Evolutionary conservation across 2,888 invertebrate genomes (phyloP).

Genomic region (Erpobdella octoculata): DNA sequence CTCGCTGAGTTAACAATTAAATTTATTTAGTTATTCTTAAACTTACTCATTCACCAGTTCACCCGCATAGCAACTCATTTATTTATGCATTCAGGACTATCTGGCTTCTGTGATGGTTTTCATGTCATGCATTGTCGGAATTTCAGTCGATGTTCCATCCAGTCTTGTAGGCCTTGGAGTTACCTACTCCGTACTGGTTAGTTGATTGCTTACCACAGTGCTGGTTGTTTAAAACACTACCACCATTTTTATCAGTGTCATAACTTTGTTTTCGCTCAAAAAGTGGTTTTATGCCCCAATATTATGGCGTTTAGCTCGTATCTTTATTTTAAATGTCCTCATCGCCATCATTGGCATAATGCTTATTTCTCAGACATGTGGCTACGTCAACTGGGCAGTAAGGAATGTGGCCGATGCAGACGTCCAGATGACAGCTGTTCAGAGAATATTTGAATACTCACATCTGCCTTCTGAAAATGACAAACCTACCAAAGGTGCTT

Average conservation of each 20-base stretch:
- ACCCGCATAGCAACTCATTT: too few relatives aligned
- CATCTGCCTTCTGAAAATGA: conserved; percentile 28
- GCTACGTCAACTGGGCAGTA: conserved; percentile 69
- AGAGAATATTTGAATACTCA: conserved; percentile 59
- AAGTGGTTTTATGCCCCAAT: too few relatives aligned
- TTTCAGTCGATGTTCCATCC: conserved; percentile 24
- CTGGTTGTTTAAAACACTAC: not conserved
- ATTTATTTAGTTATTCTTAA: not conserved
- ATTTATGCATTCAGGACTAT: conserved; percentile 33
- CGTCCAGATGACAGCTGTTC: conserved; percentile 72
- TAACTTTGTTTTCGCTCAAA: too few relatives aligned
- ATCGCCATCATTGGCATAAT: too few relatives aligned
- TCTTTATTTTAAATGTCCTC: too few relatives aligned
- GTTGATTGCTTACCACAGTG: not conserved
- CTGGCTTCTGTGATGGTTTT: conserved; percentile 34
- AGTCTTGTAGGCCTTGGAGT: conserved; percentile 34
- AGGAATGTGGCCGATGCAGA: conserved; percentile 74
- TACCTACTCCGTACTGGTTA: conserved; percentile 34
- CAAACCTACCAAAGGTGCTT: not conserved
- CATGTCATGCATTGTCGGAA: conserved; percentile 24
- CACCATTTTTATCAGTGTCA: not conserved
- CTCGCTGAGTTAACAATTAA: too few relatives aligned
- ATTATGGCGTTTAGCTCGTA: too few relatives aligned
- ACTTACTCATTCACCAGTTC: not conserved
- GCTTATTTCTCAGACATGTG: too few relatives aligned